Base-by-base conservation (phyloP, 2,888 invertebrate species). In the Poecilus cupreus region DNA sequence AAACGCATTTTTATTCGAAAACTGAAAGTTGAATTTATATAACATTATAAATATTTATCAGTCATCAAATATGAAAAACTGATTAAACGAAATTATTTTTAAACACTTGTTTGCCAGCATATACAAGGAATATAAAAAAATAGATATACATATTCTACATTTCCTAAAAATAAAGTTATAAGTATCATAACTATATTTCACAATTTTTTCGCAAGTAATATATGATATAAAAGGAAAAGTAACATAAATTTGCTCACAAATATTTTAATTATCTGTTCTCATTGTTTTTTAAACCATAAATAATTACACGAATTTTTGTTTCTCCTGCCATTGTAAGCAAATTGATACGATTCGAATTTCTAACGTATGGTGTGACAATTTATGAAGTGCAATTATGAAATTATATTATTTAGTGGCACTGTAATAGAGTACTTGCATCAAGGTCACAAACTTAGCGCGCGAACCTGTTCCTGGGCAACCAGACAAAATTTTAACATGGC, bases 191-290 rank as follows among this genome's bases (percentile, higher is more conserved):
- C 22, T 20, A 22, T 57, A 57, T 57, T 57, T 57, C 57, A 57
- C 10, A 57, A 57, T 20, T 54, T 46, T 57, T 57, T 11, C 22
- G 57, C 11, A 57, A 13, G 4, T 2, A 13, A 10, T 46, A 10
- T 46, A 13, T 46, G 46, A 46, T 46, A 11, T 24, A 57, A 57
- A 57, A 57, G 57, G 57, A 57, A 57, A 57, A 57, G 57, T 57
- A 22, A 57, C 57, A 18, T 49, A 16, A 32, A 13, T 46, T 46
- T 10, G n/a, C 13, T 13, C 24, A 57, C 57, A 57, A 57, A 57
- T 22, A 57, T 57, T 24, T 57, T 57, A 57, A 57, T 57, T 20
- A 57, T 24, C 13, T 49, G 20, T 57, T 57, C 18, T 57, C 57
- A 22, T 57, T 57, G 57, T 24, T 22, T 57, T n/a, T 20, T 11